A percentile compares a stretch with the other conserved stretches of the same genome.
These are phyloP conservation scores for Cyanistes caeruleus DNA, from an alignment of 2,113 vertebrate species.

Conservation along the genomic window DNA sequence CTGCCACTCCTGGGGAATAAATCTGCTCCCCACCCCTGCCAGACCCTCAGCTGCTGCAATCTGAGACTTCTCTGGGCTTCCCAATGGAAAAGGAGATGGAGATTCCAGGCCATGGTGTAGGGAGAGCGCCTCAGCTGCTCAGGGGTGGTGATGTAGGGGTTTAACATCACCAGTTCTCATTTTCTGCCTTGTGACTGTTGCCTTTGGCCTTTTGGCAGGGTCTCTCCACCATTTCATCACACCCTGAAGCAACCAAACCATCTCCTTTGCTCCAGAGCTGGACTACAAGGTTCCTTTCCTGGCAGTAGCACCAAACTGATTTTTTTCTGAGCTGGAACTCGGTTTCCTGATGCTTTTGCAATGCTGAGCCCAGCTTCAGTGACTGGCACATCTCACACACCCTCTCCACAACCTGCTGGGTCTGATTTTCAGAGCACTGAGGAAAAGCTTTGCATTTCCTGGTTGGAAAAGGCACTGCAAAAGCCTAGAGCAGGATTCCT, in stretches of 20 bases:
- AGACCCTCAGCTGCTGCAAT: background rate
- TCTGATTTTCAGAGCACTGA: background rate
- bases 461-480: background rate
- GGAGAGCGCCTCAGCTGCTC: background rate
- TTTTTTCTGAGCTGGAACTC: background rate
- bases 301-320: background rate
- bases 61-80: background rate
- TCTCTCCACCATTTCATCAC: constrained; percentile 43
- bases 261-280: background rate
- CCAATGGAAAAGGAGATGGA: background rate
- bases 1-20: background rate
- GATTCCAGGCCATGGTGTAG: fast-evolving
- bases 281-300: background rate
- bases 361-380: background rate
- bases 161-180: background rate
- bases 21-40: background rate
- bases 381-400: background rate
- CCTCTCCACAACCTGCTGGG: background rate
- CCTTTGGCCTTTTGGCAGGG: background rate
- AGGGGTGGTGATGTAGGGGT: fast-evolving
- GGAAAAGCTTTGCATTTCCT: background rate
- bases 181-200: background rate
- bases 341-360: constrained; percentile 31
- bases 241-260: background rate
- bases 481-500: background rate